Evolutionary conservation across 2,797 vertebrate genomes (phyloP).

Genomic region (Gallinago solitaria): DNA sequence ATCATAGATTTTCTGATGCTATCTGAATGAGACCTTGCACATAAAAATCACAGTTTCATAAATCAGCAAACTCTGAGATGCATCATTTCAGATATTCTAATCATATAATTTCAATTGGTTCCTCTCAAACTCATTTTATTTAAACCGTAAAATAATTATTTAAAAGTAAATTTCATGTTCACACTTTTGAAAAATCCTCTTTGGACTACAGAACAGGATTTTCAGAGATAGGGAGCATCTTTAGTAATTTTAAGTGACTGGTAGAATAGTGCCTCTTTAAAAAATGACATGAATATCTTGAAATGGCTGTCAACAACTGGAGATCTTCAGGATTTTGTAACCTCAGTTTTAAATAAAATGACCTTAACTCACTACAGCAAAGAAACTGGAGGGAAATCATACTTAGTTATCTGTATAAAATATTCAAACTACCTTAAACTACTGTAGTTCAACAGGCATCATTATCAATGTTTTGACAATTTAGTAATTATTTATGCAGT

Average conservation of each 20-base stretch:
- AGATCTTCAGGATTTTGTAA: background rate
- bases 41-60: background rate
- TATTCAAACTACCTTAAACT: background rate
- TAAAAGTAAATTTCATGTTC: background rate
- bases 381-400: background rate
- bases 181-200: background rate
- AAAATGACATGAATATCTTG: background rate
- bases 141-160: background rate
- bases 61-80: background rate
- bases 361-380: background rate
- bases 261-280: background rate
- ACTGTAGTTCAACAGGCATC: background rate
- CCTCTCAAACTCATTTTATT: background rate
- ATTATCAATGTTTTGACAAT: slow-evolving; percentile 37
- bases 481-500: slow-evolving; percentile 10
- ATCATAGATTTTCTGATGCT: background rate
- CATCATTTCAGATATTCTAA: background rate
- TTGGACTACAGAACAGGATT: background rate
- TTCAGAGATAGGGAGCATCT: background rate
- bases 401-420: background rate
- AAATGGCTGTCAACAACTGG: background rate
- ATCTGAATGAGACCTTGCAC: background rate
- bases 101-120: background rate
- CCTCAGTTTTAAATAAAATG: background rate
- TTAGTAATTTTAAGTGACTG: background rate